Conservation (phyloP, 2,113 vertebrate genomes). For the Heterocephalus glaber region DNA sequence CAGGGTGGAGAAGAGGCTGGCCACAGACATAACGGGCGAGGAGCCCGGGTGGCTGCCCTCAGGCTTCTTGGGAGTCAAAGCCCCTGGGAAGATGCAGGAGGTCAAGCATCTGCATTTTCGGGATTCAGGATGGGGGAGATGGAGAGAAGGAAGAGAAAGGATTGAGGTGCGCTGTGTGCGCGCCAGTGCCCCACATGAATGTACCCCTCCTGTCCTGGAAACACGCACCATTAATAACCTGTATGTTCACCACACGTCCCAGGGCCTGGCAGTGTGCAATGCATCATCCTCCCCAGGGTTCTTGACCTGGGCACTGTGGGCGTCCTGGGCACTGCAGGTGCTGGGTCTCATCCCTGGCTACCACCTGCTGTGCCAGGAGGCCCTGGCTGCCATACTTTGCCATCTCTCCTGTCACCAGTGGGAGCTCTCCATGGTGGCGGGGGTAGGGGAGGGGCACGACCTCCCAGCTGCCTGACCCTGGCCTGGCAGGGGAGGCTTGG, state of each 20-base stretch:
- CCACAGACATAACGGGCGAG: neutral
- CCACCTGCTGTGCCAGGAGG: neutral
- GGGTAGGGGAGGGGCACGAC: too few species aligned
- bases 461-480: too few species aligned
- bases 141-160: neutral
- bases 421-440: too few species aligned
- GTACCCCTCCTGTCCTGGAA: neutral
- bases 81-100: neutral
- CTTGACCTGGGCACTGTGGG: neutral
- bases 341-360: too few species aligned
- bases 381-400: neutral
- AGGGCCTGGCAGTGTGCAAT: neutral
- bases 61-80: neutral
- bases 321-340: too few species aligned
- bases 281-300: neutral
- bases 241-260: neutral
- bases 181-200: neutral
- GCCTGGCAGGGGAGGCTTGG: too few species aligned
- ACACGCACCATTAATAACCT: neutral
- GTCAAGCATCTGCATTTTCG: neutral
- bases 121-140: neutral
- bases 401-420: neutral
- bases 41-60: too few species aligned
- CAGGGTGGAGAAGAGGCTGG: neutral
- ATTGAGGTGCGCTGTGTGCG: neutral